These are phyloP conservation scores for Etheostoma cragini DNA, from an alignment of 2,113 vertebrate genomes.

Conservation along the genomic window DNA sequence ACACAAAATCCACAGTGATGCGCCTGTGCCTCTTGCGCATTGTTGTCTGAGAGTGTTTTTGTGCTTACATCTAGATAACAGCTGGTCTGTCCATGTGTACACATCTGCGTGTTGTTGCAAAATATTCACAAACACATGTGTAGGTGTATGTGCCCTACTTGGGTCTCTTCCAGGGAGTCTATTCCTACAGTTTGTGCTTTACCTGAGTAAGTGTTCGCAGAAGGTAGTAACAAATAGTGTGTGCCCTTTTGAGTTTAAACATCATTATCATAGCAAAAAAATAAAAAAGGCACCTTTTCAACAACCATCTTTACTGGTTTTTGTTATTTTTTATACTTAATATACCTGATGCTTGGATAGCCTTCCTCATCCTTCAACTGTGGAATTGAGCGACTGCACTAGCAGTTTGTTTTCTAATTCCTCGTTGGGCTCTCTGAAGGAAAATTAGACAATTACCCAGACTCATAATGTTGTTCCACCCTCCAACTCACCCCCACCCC, in stretches of 20 bases:
- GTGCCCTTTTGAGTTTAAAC: background rate
- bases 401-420: slow-evolving; percentile 76
- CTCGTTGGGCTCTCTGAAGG: slow-evolving; percentile 77
- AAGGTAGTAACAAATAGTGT: background rate
- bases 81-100: slow-evolving; percentile 14
- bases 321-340: background rate
- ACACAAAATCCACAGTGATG: slow-evolving; percentile 16
- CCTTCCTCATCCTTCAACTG: slow-evolving; percentile 38
- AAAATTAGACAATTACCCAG: slow-evolving; percentile 84
- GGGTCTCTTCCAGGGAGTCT: slow-evolving; percentile 38
- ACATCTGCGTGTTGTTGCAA: slow-evolving; percentile 27
- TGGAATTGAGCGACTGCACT: slow-evolving; percentile 17
- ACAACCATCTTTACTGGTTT: background rate
- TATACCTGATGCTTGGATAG: slow-evolving; percentile 27
- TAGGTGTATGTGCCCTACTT: slow-evolving; percentile 24
- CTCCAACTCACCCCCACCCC: slow-evolving; percentile 28
- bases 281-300: slow-evolving; percentile 28
- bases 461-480: slow-evolving; percentile 80
- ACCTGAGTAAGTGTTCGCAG: background rate
- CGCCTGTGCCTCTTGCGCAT: background rate
- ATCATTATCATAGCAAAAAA: background rate
- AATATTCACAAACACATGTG: slow-evolving; percentile 18
- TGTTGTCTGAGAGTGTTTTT: slow-evolving; percentile 20
- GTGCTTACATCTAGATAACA: slow-evolving; percentile 37
- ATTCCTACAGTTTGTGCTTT: background rate